These are phyloP conservation scores for Drosophila flavopinicola DNA, from an alignment of 2,888 invertebrate species.

Conservation along the genomic window DNA sequence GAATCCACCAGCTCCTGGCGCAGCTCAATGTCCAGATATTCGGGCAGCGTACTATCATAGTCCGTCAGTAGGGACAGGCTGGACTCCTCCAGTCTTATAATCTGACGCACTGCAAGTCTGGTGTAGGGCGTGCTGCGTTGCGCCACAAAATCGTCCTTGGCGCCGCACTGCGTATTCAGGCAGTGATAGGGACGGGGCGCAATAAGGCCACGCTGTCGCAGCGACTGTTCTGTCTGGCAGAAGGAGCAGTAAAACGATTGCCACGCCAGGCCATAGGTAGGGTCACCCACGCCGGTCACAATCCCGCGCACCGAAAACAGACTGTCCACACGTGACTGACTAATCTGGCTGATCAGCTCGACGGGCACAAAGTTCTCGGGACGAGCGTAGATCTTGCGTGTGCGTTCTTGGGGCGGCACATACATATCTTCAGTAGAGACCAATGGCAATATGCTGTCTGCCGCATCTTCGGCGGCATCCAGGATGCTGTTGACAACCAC, in stretches of 20 bases:
- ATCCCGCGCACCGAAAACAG: conserved; percentile 93
- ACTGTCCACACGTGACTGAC: conserved; percentile 86
- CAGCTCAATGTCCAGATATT: conserved; percentile 93
- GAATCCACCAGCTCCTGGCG: conserved; percentile 92
- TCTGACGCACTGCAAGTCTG: conserved; percentile 91
- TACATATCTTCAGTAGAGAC: conserved; percentile 42
- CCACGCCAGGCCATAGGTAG: conserved; percentile 89
- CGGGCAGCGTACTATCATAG: conserved; percentile 89
- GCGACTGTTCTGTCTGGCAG: conserved; percentile 86
- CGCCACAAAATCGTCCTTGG: conserved; percentile 86
- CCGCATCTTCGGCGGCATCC: conserved; percentile 43
- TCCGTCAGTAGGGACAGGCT: conserved; percentile 82
- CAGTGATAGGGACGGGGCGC: conserved; percentile 66
- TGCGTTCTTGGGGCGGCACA: conserved; percentile 42
- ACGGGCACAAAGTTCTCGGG: conserved; percentile 88
- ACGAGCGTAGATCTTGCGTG: conserved; percentile 85
- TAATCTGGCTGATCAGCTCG: conserved; percentile 84
- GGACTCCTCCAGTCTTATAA: conserved; percentile 92
- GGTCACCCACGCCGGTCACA: conserved; percentile 91
- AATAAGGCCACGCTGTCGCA: conserved; percentile 85
- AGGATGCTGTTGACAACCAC: conserved; percentile 53
- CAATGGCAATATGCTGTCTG: conserved; percentile 11
- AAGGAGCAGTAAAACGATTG: conserved; percentile 87
- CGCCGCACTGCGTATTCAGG: conserved; percentile 67
- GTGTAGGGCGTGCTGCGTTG: conserved; percentile 89